A percentile compares a stretch with the other conserved stretches of the same genome.
These are phyloP conservation scores for Actenoides lindsayi DNA, from an alignment of 2,113 vertebrate species.

Conservation along the genomic window DNA sequence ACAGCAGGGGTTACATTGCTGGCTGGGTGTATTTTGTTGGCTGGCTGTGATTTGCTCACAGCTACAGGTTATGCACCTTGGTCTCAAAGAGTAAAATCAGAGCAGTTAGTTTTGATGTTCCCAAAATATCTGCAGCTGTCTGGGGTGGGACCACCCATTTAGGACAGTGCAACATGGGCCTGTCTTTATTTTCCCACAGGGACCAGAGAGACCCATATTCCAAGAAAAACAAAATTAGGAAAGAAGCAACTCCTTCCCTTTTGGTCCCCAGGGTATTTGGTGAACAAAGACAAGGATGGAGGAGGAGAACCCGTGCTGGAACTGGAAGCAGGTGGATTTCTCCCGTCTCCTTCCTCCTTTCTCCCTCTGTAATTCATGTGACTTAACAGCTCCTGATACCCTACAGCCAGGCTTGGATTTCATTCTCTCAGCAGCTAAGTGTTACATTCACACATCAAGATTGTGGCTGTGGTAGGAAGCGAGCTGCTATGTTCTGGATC, in stretches of 20 bases:
- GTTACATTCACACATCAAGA: accelerated
- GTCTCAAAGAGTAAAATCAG: neutral
- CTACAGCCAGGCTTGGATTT: neutral
- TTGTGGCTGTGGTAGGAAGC: neutral
- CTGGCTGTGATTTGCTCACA: neutral
- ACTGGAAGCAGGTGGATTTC: neutral
- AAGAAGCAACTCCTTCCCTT: neutral
- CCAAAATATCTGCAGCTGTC: neutral
- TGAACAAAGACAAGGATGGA: neutral
- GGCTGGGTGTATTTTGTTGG: neutral
- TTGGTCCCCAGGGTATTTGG: neutral
- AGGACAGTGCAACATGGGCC: neutral
- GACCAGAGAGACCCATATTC: neutral
- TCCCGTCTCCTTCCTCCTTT: neutral
- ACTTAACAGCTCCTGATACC: neutral
- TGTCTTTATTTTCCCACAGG: neutral
- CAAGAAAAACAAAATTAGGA: neutral
- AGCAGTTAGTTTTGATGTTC: neutral
- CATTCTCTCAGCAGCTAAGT: neutral
- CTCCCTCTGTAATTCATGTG: neutral
- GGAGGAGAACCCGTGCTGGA: neutral
- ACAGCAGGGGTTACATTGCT: neutral
- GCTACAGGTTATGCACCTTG: neutral
- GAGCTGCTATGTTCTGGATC: neutral
- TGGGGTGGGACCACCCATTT: neutral